Base-by-base conservation (phyloP, 37 sponge, comb jelly and placozoan species). In the Tethya wilhelma region DNA sequence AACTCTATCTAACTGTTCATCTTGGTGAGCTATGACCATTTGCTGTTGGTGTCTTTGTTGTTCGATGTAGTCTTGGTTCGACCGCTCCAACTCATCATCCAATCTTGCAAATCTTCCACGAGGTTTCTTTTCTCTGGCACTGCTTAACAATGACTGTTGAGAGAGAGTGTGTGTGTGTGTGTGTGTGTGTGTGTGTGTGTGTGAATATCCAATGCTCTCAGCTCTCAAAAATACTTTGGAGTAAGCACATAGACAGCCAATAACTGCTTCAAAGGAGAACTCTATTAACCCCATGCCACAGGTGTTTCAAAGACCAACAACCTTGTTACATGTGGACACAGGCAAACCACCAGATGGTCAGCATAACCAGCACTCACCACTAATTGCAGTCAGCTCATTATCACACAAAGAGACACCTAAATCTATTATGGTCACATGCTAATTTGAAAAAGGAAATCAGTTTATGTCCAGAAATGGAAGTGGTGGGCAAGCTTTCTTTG, bases 51-150 rank as follows among this genome's bases (percentile, higher is more conserved):
- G 66, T 45, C 63, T 56, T n/a, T 92, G 84, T 0, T 77, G 71
- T n/a, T 92, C 90, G 67, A 95, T 92, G 72, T 82, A 95, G 67
- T 89, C 93, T 62, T 95, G 96, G 44, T 95, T 95, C n/a, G 84
- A 74, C 34, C 87, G 44, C 79, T 86, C 86, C 73, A 95, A 42
- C 40, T 92, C 96, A 8, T 95, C 85, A 34, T 95, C 96, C 63
- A 95, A 67, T 30, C 69, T 76, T 38, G 78, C 76, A 74, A 89
- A 95, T 31, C 87, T 44, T 12, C 87, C 90, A 26, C 72, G 75
- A 8, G 81, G 68, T 44, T 83, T 81, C 71, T 75, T 79, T 30
- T 71, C 70, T 41, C 74, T 44, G 2, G 81, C 67, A 74, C 69
- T 67, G 56, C 80, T 56, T 57, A 86, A 32, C 73, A 79, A n/a